phyloP scores from a whole-genome alignment of 92 coral and sea anemone species.

The Phymanthus crucifer region DNA sequence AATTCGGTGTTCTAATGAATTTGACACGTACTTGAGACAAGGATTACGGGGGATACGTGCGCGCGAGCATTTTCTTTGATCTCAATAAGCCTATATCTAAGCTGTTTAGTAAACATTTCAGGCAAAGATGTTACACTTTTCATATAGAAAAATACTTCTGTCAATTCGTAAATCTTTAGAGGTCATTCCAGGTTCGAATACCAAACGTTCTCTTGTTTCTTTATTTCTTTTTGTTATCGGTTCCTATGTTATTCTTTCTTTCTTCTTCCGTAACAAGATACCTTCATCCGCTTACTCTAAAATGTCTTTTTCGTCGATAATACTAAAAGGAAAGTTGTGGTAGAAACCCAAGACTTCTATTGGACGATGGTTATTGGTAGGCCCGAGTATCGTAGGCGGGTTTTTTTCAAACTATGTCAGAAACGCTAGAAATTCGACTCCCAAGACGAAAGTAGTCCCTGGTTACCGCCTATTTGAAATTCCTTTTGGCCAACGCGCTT shows the following conservation, averaged over 20 bases:
- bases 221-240: neutral
- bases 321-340: neutral
- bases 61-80: neutral
- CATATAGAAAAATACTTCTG: neutral
- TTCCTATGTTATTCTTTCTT: slow-evolving; percentile 6
- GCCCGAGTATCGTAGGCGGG: slow-evolving; percentile 5
- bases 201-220: neutral
- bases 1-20: neutral
- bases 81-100: neutral
- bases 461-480: slow-evolving; percentile 18
- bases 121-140: neutral
- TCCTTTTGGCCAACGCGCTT: slow-evolving; percentile 21
- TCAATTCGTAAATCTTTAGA: neutral
- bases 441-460: slow-evolving; percentile 8
- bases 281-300: slow-evolving; percentile 12
- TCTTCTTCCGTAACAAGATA: slow-evolving; percentile 32
- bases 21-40: neutral
- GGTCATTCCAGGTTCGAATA: neutral
- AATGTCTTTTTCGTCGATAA: slow-evolving; percentile 3
- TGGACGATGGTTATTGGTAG: neutral
- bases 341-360: neutral
- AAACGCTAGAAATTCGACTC: slow-evolving; percentile 14
- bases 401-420: slow-evolving; percentile 6
- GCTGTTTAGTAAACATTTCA: neutral
- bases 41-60: neutral